Conservation (phyloP, 2,888 invertebrate genomes). For the Erebia ligea region DNA sequence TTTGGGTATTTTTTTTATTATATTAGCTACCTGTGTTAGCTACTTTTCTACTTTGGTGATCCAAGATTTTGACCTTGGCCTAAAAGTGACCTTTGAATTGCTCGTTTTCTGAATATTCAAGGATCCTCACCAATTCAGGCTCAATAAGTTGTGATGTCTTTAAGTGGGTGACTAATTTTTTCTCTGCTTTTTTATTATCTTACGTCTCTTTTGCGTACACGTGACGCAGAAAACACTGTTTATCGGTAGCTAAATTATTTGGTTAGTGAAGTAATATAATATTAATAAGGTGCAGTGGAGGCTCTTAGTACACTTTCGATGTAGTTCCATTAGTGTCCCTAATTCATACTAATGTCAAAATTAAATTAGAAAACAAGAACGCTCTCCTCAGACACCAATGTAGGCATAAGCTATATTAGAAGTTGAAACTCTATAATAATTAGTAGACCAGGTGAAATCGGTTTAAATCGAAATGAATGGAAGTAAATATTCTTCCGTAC, state of each 20-base stretch:
- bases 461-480: too few species aligned
- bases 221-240: background rate
- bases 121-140: slow-evolving; percentile 28
- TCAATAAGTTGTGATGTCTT: slow-evolving; percentile 21
- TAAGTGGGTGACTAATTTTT: slow-evolving; percentile 18
- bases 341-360: background rate
- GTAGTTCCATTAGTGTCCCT: background rate
- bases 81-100: slow-evolving; percentile 25
- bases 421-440: background rate
- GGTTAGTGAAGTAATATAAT: background rate
- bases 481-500: too few species aligned
- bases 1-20: too few species aligned
- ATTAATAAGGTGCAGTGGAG: background rate
- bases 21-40: too few species aligned
- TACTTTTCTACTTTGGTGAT: slow-evolving; percentile 5
- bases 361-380: background rate
- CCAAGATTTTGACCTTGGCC: slow-evolving; percentile 30
- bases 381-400: background rate
- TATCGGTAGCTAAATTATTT: background rate
- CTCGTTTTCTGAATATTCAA: slow-evolving; percentile 30
- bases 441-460: too few species aligned
- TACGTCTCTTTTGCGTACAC: background rate
- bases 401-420: background rate
- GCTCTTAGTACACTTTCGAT: background rate
- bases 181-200: background rate